These are phyloP conservation scores for Microplitis mediator DNA, from an alignment of 1,140 invertebrate genomes.

Conservation along the genomic window DNA sequence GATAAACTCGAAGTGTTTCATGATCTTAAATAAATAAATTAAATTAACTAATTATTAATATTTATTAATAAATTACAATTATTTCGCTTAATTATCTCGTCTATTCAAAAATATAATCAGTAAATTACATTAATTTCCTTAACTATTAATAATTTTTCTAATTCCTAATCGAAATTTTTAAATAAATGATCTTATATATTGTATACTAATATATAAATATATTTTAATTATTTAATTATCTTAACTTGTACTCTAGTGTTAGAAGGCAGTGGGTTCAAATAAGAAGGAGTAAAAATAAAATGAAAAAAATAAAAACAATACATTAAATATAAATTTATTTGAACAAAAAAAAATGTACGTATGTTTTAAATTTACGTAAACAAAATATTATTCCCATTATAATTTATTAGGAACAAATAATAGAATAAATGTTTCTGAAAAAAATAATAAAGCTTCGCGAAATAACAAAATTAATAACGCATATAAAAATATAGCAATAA, in stretches of 20 bases:
- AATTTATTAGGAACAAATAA: not conserved
- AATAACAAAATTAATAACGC: slow-evolving; percentile 18
- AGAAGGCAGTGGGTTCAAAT: too few species aligned
- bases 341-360: not conserved
- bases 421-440: not conserved
- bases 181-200: too few species aligned
- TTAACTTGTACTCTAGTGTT: not conserved
- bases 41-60: too few species aligned
- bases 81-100: not conserved
- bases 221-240: not conserved
- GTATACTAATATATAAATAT: not conserved
- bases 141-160: too few species aligned
- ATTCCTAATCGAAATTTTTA: too few species aligned
- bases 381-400: not conserved
- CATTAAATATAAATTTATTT: not conserved
- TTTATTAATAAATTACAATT: not conserved
- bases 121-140: too few species aligned
- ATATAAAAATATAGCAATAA: slow-evolving; percentile 1
- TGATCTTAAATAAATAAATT: too few species aligned
- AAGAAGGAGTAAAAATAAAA: too few species aligned
- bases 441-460: not conserved
- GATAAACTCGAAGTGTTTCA: too few species aligned
- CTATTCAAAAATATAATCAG: too few species aligned
- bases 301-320: not conserved
- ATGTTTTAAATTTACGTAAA: not conserved